Conservation (phyloP, 2,888 invertebrate genomes). For the Holacanthella duospinosa region DNA sequence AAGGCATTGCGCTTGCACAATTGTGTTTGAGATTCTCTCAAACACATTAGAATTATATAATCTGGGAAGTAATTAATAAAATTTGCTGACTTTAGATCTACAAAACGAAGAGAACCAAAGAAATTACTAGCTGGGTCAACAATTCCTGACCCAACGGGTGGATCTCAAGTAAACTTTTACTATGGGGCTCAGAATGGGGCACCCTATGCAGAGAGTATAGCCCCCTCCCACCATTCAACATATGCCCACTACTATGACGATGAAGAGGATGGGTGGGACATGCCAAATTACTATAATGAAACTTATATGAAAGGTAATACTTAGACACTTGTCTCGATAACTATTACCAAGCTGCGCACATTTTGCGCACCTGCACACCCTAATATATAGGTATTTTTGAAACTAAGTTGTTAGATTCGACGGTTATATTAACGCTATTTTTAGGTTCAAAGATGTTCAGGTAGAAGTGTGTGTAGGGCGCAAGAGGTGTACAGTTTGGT, state of each 20-base stretch:
- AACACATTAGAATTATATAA: too few species aligned
- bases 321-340: background rate
- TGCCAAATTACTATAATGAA: conserved; percentile 94
- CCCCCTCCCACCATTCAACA: conserved; percentile 88
- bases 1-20: conserved; percentile 20
- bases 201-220: conserved; percentile 88
- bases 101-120: conserved; percentile 78
- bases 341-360: background rate
- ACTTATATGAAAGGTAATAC: conserved; percentile 80
- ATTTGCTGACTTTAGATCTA: conserved; percentile 55
- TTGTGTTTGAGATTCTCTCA: background rate
- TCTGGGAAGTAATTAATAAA: background rate
- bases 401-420: too few species aligned
- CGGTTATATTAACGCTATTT: too few species aligned
- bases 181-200: conserved; percentile 75
- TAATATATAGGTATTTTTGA: too few species aligned
- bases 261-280: conserved; percentile 93
- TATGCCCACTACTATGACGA: conserved; percentile 93
- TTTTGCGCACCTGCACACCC: background rate
- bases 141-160: conserved; percentile 59
- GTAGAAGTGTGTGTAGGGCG: too few species aligned
- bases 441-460: too few species aligned
- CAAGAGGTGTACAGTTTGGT: too few species aligned
- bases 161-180: conserved; percentile 90
- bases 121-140: conserved; percentile 78